These are phyloP conservation scores for Tribolium madens DNA, from an alignment of 1,140 invertebrate species.

Conservation along the genomic window DNA sequence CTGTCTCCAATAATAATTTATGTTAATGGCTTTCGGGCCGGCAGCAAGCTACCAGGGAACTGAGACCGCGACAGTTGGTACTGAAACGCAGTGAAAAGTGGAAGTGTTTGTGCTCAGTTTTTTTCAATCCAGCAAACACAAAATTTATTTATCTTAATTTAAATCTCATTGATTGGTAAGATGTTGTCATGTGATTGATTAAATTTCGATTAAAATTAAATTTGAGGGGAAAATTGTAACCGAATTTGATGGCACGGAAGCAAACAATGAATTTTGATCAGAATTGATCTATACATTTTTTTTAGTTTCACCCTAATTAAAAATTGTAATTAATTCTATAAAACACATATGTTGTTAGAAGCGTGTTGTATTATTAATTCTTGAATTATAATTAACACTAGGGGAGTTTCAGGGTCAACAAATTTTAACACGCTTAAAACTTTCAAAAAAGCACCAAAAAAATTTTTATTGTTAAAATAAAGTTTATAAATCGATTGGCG, in stretches of 20 bases:
- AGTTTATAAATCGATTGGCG: conserved; percentile 52
- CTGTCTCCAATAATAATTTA: conserved; percentile 67
- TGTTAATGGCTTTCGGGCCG: conserved; percentile 65
- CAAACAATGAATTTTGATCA: neutral
- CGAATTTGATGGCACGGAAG: neutral
- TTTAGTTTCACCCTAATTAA: neutral
- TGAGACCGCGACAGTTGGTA: conserved; percentile 61
- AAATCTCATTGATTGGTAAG: neutral
- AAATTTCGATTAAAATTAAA: neutral
- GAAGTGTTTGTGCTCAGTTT: conserved; percentile 53
- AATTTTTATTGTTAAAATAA: neutral
- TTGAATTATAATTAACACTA: neutral
- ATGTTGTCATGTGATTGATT: neutral
- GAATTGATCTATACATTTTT: neutral
- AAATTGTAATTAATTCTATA: conserved; percentile 28
- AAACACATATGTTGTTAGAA: neutral
- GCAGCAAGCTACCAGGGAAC: conserved; percentile 52
- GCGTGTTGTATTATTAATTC: neutral
- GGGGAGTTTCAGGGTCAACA: neutral
- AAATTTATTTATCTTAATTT: neutral
- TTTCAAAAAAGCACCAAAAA: neutral
- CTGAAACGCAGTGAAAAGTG: conserved; percentile 59
- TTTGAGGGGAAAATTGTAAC: neutral
- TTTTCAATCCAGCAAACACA: neutral
- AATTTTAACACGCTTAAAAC: neutral